Percentiles rank a stretch among this genome's conserved stretches.
phyloP scores from a whole-genome alignment of 2,797 vertebrate genomes.

The Helicolenus hilgendorfi region DNA sequence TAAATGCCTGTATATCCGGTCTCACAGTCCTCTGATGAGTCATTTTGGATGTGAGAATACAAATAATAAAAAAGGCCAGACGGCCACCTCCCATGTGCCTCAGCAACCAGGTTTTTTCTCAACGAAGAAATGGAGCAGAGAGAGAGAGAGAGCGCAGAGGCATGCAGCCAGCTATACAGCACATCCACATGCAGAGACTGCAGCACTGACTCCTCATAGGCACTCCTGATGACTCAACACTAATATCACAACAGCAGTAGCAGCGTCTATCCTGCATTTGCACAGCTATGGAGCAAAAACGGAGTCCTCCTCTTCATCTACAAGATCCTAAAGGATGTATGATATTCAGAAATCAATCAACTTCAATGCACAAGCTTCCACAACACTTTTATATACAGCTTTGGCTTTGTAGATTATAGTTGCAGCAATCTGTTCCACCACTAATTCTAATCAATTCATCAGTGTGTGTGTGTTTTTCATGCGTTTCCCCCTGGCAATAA shows the following conservation, averaged over 20 bases:
- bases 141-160: background rate
- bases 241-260: background rate
- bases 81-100: slow-evolving; percentile 9
- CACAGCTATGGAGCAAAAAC: background rate
- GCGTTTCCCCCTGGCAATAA: slow-evolving; percentile 56
- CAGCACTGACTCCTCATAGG: slow-evolving; percentile 48
- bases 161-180: background rate
- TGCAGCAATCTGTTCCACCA: slow-evolving; percentile 11
- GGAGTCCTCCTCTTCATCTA: background rate
- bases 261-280: background rate
- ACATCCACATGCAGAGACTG: slow-evolving; percentile 45
- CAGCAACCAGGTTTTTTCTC: background rate
- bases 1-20: background rate
- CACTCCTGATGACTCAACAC: slow-evolving; percentile 74
- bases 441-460: slow-evolving; percentile 55
- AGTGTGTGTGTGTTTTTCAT: slow-evolving; percentile 36
- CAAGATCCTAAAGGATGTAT: background rate
- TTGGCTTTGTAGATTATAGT: background rate
- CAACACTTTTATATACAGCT: background rate
- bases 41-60: background rate
- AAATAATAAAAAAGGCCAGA: background rate
- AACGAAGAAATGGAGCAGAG: background rate
- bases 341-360: background rate
- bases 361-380: background rate
- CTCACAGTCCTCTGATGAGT: background rate